Conservation (phyloP, 2,113 vertebrate species). For the Xenopus laevis region DNA sequence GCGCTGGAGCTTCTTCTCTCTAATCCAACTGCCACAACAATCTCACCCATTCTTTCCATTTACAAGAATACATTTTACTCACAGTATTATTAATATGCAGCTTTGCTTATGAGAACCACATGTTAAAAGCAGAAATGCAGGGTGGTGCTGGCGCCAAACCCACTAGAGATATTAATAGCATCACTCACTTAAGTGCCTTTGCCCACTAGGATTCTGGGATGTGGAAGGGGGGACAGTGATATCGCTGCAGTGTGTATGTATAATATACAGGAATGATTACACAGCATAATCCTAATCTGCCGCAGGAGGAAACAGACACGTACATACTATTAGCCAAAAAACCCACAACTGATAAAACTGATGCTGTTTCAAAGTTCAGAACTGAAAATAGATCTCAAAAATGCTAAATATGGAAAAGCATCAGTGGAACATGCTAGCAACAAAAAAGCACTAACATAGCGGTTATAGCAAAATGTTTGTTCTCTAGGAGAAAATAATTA, state of each 20-base stretch:
- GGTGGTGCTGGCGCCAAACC: slow-evolving; percentile 14
- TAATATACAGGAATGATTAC: slow-evolving; percentile 22
- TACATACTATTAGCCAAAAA: slow-evolving; percentile 13
- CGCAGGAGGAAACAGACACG: slow-evolving; percentile 26
- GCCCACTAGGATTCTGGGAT: not conserved
- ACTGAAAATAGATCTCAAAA: slow-evolving; percentile 1
- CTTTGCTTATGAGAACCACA: no score
- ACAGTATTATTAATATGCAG: no score
- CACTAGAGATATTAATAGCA: slow-evolving; percentile 14
- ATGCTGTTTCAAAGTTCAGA: not conserved
- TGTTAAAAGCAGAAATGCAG: slow-evolving; percentile 27
- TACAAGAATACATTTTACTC: no score
- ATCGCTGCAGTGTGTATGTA: not conserved
- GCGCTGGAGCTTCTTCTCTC: no score
- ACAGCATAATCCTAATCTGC: slow-evolving; percentile 31
- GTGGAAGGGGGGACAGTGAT: not conserved
- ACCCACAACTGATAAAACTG: slow-evolving; percentile 4
- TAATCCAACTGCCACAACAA: no score
- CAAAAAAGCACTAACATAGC: no score
- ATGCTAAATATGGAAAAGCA: not conserved
- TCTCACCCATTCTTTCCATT: no score
- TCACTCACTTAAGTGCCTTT: not conserved
- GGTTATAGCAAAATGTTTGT: no score
- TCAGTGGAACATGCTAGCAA: no score
- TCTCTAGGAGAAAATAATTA: no score